Evolutionary conservation across 2,888 invertebrate species (phyloP).

Genomic region (Dryococelus australis): DNA sequence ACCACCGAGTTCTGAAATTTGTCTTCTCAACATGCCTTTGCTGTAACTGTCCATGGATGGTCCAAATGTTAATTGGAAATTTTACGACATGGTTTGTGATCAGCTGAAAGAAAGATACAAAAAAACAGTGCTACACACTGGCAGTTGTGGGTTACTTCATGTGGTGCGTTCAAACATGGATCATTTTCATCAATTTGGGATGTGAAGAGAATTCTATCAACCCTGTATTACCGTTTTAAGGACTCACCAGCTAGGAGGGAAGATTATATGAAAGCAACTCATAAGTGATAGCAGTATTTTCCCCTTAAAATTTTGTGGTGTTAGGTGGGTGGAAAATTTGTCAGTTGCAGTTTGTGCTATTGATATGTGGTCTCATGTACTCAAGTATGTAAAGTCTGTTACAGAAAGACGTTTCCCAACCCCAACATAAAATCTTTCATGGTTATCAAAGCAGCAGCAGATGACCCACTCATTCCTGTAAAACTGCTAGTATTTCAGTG

Average conservation of each 20-base stretch:
- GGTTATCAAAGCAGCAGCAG: background rate
- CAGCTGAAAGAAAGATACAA: background rate
- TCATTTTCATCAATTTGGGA: background rate
- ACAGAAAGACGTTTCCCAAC: background rate
- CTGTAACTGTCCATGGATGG: background rate
- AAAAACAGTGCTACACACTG: background rate
- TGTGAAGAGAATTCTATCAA: background rate
- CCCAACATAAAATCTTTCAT: background rate
- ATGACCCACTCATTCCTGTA: constrained; percentile 7
- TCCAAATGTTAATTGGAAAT: background rate
- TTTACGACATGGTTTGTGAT: background rate
- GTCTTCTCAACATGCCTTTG: background rate
- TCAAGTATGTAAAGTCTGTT: background rate
- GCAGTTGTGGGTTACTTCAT: background rate
- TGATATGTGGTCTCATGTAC: background rate
- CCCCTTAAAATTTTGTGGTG: background rate
- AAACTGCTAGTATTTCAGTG: constrained; percentile 21
- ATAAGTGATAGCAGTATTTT: constrained; percentile 21
- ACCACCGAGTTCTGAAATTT: background rate
- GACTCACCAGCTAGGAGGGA: constrained; percentile 2
- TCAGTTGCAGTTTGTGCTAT: background rate
- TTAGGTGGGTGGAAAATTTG: constrained; percentile 19
- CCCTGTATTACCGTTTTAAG: background rate
- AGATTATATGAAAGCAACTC: background rate
- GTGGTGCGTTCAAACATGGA: background rate